Conservation (phyloP, 2,797 vertebrate genomes). For the Pseudocheirus occidentalis region DNA sequence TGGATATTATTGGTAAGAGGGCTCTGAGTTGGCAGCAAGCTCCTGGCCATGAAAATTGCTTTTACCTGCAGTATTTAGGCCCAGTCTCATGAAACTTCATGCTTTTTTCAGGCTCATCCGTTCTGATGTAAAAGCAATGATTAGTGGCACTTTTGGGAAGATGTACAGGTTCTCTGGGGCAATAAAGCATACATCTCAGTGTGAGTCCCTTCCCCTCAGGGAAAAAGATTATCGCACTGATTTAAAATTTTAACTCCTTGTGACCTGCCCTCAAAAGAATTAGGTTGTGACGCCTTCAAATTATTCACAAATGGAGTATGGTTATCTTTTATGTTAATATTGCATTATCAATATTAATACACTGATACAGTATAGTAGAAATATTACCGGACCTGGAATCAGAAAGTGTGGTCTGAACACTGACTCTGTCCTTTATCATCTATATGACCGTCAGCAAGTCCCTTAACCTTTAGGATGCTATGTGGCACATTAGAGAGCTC, state of each 20-base stretch:
- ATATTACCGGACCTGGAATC: neutral
- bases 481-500: neutral
- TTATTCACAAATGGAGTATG: neutral
- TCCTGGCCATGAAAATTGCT: conserved; percentile 44
- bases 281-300: neutral
- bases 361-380: neutral
- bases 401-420: neutral
- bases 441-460: neutral
- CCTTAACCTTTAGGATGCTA: neutral
- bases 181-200: conserved; percentile 73
- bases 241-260: conserved; percentile 74
- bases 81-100: conserved; percentile 66
- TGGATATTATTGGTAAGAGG: conserved; percentile 32
- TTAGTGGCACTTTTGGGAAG: conserved; percentile 70
- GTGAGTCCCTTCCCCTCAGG: conserved; percentile 61
- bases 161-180: conserved; percentile 56
- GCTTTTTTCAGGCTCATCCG: conserved; percentile 65
- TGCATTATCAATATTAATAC: conserved; percentile 9
- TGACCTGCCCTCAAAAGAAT: conserved; percentile 36
- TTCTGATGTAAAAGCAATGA: conserved; percentile 74
- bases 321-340: neutral
- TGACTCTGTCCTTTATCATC: neutral
- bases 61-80: conserved; percentile 66
- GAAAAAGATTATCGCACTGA: conserved; percentile 49
- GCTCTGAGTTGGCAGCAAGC: conserved; percentile 16